Evolutionary conservation across 2,797 vertebrate genomes (phyloP).

Genomic region (Margarornis squamiger): DNA sequence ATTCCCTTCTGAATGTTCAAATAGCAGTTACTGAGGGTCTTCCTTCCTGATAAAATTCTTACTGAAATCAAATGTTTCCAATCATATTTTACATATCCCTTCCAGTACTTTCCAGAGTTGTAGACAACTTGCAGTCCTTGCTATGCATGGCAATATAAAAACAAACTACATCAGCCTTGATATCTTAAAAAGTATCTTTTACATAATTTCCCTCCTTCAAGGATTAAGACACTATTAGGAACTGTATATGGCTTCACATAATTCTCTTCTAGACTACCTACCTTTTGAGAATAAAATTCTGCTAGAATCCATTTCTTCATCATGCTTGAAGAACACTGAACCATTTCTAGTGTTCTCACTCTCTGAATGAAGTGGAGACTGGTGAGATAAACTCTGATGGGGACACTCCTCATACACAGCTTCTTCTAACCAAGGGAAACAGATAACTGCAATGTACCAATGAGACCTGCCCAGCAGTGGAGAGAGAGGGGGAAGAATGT

Average conservation of each 20-base stretch:
- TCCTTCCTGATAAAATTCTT: neutral
- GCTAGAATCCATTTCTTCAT: neutral
- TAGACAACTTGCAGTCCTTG: neutral
- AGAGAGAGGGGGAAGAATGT: accelerated
- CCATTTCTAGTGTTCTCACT: neutral
- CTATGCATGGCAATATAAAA: neutral
- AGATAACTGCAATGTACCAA: slow-evolving; percentile 96
- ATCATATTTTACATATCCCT: neutral
- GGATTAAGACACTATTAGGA: neutral
- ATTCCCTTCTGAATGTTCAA: neutral
- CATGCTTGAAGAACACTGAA: slow-evolving; percentile 9
- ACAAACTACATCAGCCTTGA: neutral
- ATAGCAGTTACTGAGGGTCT: neutral
- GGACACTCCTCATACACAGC: slow-evolving; percentile 71
- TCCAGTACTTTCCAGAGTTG: neutral
- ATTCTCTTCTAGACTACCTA: neutral
- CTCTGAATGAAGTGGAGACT: neutral
- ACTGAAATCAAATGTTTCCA: neutral
- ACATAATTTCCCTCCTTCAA: neutral
- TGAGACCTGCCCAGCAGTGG: slow-evolving; percentile 82
- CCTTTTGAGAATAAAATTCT: slow-evolving; percentile 32
- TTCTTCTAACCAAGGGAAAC: slow-evolving; percentile 90
- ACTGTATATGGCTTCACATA: neutral
- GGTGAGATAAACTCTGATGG: neutral
- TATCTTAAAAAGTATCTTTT: neutral